Evolutionary conservation across 2,113 vertebrate species (phyloP).

Genomic region (Xenus cinereus): DNA sequence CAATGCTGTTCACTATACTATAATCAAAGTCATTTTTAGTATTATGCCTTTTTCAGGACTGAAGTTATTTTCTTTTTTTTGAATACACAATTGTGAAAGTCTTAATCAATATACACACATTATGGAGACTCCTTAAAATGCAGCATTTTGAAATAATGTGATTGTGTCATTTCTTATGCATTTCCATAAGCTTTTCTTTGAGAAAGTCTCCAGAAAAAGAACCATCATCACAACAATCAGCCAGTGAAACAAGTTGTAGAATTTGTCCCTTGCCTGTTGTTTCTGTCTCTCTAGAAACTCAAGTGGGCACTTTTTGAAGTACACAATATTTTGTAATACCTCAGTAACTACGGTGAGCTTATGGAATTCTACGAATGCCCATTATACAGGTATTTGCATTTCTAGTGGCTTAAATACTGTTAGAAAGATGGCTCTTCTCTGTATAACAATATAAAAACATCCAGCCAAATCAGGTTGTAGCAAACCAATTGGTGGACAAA

Average conservation of each 20-base stretch:
- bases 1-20: accelerated
- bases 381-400: background rate
- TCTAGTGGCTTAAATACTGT: background rate
- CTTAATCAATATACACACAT: background rate
- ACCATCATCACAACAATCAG: background rate
- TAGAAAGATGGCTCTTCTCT: background rate
- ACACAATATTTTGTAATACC: background rate
- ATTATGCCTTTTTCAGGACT: background rate
- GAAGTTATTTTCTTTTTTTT: background rate
- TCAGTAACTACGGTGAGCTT: background rate
- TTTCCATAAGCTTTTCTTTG: background rate
- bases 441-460: background rate
- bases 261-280: background rate
- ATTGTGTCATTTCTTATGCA: background rate
- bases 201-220: background rate
- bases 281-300: background rate
- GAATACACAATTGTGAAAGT: background rate
- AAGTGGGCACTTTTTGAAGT: background rate
- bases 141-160: background rate
- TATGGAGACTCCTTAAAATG: background rate
- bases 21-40: background rate
- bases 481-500: background rate
- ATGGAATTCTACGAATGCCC: background rate
- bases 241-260: background rate
- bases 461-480: background rate